Percentiles rank a stretch among this genome's conserved stretches.
These are phyloP conservation scores for Cydia fagiglandana DNA, from an alignment of 1,140 invertebrate species.

Conservation along the genomic window DNA sequence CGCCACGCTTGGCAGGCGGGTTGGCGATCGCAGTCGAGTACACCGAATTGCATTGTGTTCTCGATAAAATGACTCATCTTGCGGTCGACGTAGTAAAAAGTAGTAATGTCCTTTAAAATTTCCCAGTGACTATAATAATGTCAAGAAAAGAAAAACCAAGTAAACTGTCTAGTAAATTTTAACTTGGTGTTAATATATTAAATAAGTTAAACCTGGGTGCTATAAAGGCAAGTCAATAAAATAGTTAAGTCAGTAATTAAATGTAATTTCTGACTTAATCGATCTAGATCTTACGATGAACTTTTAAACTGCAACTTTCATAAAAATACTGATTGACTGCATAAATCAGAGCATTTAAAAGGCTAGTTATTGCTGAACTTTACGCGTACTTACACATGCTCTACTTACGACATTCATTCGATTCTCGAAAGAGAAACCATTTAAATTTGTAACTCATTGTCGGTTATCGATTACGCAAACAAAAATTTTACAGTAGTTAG, in stretches of 20 bases:
- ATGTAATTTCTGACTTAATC: conserved; percentile 6
- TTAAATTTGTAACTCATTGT: conserved; percentile 43
- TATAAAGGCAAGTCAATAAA: not conserved
- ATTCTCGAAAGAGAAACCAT: conserved; percentile 48
- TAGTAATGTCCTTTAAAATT: not conserved
- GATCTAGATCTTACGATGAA: conserved; percentile 2
- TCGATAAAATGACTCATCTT: not conserved
- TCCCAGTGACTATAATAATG: not conserved
- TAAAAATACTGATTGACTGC: conserved; percentile 10
- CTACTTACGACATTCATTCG: conserved; percentile 42
- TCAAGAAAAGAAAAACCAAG: not conserved
- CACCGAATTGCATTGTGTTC: too few species aligned
- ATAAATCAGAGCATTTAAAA: conserved; percentile 30
- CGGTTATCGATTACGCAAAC: conserved; percentile 55
- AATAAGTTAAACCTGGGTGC: not conserved
- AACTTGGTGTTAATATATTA: not conserved
- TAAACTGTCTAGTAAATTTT: not conserved
- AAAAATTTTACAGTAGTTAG: conserved; percentile 59
- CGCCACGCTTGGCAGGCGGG: too few species aligned
- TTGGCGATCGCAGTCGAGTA: too few species aligned
- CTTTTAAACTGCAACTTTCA: conserved; percentile 15
- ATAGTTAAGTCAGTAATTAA: not conserved
- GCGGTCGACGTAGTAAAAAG: not conserved
- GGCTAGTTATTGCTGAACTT: conserved; percentile 30
- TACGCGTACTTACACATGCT: conserved; percentile 28